Evolutionary conservation across 2,888 invertebrate species (phyloP), one percentile per base, ranked within the genome.

Genomic region (Pheosia tremula): DNA sequence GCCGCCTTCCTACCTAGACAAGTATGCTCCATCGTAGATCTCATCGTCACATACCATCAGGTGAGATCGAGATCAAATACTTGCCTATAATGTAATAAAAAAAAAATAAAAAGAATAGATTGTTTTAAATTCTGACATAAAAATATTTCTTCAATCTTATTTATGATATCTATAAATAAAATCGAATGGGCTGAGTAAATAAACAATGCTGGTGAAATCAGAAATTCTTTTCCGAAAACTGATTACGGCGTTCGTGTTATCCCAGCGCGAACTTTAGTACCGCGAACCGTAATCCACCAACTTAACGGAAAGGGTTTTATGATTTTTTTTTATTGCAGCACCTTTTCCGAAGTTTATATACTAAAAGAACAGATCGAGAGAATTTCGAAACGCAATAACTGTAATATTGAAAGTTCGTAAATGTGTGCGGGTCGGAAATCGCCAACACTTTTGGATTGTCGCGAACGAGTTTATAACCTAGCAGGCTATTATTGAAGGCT

Each of bases 301-400:
- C 67, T 75, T 72, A 68, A 64, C 69, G 64, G 61, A 71, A 77
- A 72, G 77, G 77, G 71, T 76, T 76, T 77, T 76, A 74, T 77
- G 67, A 63, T 71, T 69, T 69, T 72, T 75, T 74, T 77, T 53
- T 53, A 77, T 72, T 72, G 56, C 65, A 72, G 58, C 66, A 77
- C 75, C 77, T 71, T 74, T 72, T 71, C 66, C 75, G 66, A 69
- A 74, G 57, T 75, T 75, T 75, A 24, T 50, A 74, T 65, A 64
- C 57, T 59, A 66, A 59, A 63, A 61, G 64, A 68, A 74, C 62
- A 70, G 70, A 59, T 68, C 64, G 59, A 57, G 58, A 5, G 43
- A 67, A 67, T 68, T 66, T 66, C 56, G 60, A 10, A 60, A 58
- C 49, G 64, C 57, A 63, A 70, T 76, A 70, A 74, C 61, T 63